Percentiles rank a stretch among this genome's conserved stretches.
Evolutionary conservation across 1,140 invertebrate species (phyloP).

Genomic region (Drosophila arizonae): DNA sequence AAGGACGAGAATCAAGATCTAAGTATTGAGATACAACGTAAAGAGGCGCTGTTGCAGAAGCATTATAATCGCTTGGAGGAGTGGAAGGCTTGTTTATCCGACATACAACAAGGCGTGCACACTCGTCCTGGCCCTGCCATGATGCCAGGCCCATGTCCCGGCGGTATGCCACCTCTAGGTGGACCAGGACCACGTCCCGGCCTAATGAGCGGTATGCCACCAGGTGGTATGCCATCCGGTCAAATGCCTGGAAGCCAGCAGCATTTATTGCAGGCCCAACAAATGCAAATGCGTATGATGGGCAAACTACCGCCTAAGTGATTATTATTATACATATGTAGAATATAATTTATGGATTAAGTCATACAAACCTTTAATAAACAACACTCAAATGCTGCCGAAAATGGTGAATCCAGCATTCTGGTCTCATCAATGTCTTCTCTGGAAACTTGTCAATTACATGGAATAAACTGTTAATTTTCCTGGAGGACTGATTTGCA

Average conservation of each 20-base stretch:
- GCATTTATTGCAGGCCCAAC: conserved; percentile 82
- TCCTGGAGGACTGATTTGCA: too few relatives aligned
- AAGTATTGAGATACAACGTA: conserved; percentile 90
- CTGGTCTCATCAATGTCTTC: too few relatives aligned
- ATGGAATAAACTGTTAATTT: too few relatives aligned
- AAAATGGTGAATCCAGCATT: too few relatives aligned
- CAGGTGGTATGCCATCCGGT: conserved; percentile 53
- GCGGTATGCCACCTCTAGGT: conserved; percentile 58
- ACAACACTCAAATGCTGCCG: not conserved
- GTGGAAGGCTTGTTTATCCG: conserved; percentile 94
- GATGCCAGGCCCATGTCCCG: conserved; percentile 40
- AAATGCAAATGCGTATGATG: conserved; percentile 83
- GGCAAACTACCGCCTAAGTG: conserved; percentile 70
- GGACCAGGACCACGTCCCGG: conserved; percentile 56
- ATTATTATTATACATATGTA: conserved; percentile 33
- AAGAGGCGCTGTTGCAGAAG: conserved; percentile 93
- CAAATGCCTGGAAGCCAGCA: conserved; percentile 81
- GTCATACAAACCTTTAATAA: conserved; percentile 26
- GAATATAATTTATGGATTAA: conserved; percentile 29
- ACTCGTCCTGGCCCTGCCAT: conserved; percentile 64
- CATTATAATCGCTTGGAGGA: conserved; percentile 95
- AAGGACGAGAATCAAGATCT: conserved; percentile 96
- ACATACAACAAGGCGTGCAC: conserved; percentile 84
- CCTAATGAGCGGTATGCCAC: conserved; percentile 60
- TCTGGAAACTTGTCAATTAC: too few relatives aligned